phyloP scores from a whole-genome alignment of 1,140 invertebrate species.

The Drosophila azteca region DNA sequence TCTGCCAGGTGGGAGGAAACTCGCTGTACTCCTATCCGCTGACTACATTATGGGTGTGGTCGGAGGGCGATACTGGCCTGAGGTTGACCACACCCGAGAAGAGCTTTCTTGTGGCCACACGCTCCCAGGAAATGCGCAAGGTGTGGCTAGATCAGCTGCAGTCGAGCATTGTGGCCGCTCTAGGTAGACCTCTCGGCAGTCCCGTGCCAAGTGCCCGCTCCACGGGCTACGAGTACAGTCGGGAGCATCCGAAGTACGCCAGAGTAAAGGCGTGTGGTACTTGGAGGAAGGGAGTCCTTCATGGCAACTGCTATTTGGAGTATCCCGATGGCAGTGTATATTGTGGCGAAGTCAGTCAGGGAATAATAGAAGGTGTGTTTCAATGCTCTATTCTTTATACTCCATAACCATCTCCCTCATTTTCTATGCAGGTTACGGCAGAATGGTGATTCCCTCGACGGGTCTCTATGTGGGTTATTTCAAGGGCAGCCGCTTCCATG shows the following conservation, averaged over 20 bases:
- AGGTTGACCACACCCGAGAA: conserved; percentile 92
- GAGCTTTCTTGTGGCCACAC: conserved; percentile 87
- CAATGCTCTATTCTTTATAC: no score
- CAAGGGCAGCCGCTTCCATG: conserved; percentile 93
- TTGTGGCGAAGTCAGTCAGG: conserved; percentile 90
- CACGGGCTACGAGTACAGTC: conserved; percentile 89
- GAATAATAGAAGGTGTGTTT: conserved; percentile 87
- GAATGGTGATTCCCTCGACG: conserved; percentile 81
- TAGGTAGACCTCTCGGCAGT: conserved; percentile 85
- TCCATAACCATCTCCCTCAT: background rate
- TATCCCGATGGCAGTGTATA: conserved; percentile 92
- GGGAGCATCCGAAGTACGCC: conserved; percentile 88
- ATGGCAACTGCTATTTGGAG: conserved; percentile 91
- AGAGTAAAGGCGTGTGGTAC: conserved; percentile 90
- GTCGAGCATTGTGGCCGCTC: conserved; percentile 86
- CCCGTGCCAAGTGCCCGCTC: conserved; percentile 89
- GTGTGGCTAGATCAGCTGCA: conserved; percentile 91
- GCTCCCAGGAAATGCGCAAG: conserved; percentile 88
- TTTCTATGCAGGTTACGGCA: conserved; percentile 69
- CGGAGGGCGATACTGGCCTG: conserved; percentile 84
- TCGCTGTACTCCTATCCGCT: conserved; percentile 87
- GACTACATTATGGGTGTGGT: conserved; percentile 91
- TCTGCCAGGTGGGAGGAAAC: conserved; percentile 88
- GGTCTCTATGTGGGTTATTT: conserved; percentile 92
- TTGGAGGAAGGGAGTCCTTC: conserved; percentile 92